Conservation (phyloP, 1,140 invertebrate species). For the Pseudoatta argentina region DNA sequence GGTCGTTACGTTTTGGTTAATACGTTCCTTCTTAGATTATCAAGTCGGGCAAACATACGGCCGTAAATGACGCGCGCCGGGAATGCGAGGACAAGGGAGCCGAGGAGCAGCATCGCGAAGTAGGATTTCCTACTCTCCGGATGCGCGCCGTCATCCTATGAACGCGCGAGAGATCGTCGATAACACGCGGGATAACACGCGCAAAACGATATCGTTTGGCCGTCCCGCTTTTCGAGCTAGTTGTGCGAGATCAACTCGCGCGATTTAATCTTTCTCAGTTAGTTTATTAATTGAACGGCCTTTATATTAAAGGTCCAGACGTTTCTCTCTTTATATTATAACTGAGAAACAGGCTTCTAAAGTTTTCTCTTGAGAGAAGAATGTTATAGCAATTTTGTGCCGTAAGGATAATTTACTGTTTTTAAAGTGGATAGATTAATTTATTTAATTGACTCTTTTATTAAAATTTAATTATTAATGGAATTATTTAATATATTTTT, state of each 20-base stretch:
- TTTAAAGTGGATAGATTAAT: conserved; percentile 17
- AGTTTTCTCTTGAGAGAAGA: not conserved
- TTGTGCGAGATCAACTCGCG: conserved; percentile 30
- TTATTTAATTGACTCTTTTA: not conserved
- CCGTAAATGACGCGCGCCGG: conserved; percentile 57
- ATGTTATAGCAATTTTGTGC: not conserved
- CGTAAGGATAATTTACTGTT: not conserved
- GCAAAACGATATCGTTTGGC: conserved; percentile 44
- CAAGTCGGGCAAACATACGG: conserved; percentile 62
- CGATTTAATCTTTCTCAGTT: conserved; percentile 31
- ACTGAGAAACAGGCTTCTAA: conserved; percentile 44
- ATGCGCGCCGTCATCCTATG: conserved; percentile 14
- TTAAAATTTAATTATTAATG: conserved; percentile 17
- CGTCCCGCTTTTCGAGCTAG: conserved; percentile 5
- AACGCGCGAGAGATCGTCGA: conserved; percentile 40
- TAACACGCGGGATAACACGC: conserved; percentile 43
- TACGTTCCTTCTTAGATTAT: conserved; percentile 61
- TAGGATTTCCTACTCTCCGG: conserved; percentile 48
- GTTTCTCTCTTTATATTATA: conserved; percentile 16
- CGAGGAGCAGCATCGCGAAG: conserved; percentile 40
- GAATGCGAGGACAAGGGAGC: conserved; percentile 59
- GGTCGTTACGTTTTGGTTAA: conserved; percentile 60
- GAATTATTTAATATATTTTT: not conserved
- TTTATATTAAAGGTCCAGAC: conserved; percentile 43
- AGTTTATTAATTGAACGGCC: conserved; percentile 52